Base-by-base conservation (phyloP, 2,113 vertebrate genomes). In the Monarcha castaneiventris region DNA sequence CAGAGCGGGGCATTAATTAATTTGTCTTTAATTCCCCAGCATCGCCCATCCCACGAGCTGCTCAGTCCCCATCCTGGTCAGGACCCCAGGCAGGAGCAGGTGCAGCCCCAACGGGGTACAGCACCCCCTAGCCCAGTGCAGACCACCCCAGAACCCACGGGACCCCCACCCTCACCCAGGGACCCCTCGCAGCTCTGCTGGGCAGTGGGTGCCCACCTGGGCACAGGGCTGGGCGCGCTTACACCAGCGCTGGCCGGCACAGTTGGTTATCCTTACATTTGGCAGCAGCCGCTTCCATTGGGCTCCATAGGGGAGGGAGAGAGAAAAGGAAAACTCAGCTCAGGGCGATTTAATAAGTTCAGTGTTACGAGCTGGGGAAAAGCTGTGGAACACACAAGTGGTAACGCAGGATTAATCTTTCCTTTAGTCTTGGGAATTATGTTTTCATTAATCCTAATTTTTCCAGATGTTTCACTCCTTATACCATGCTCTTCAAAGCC, bases 381-480 rank as follows among this genome's bases (percentile, higher is more conserved):
- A 94, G 56, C 76, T 86, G 93, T 90, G 93, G 97, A 96, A 97
- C 96, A 95, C 95, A 96, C 95, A 96, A 96, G 95, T 95, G 77
- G 96, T 77, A 94, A 94, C 72, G 44, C 90, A 83, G 96, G 94
- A 97, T 96, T 95, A 94, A 94, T 95, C 94, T 96, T 91, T 95
- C 93, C 96, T 87, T 85, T 89, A 95, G 97, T 88, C 93, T 96
- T 94, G 95, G 93, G 90, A 95, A 94, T 97, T 91, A 90, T 96
- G 96, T 95, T 97, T 97, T 97, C 94, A 73, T 97, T 97, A 71
- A 94, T 95, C 76, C 91, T 96, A 96, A 94, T 66, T 93, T 95
- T 97, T 98, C 97, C 98, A 98, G 97, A 98, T 98, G 98, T 98
- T 96, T 95, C 93, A 73, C 96, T 96, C 94, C 92, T 97, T 96